Evolutionary conservation across 2,797 vertebrate species (phyloP).

Genomic region (Schizopygopsis malacanthus): DNA sequence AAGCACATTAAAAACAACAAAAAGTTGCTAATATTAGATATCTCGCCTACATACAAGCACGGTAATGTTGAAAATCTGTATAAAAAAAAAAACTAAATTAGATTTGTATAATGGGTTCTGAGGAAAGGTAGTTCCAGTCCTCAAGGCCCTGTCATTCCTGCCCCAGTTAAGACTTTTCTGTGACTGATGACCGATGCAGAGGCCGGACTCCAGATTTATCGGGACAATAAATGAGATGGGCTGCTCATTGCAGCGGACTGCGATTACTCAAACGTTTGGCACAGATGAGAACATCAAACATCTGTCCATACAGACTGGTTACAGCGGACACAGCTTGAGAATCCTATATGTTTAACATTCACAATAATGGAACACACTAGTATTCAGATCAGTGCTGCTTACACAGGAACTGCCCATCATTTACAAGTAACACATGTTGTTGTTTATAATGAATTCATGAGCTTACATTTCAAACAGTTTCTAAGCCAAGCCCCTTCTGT

Average conservation of each 20-base stretch:
- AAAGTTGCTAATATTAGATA: background rate
- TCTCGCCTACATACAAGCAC: background rate
- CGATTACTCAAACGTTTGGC: constrained; percentile 36
- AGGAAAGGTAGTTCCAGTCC: constrained; percentile 44
- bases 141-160: constrained; percentile 54
- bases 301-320: constrained; percentile 37
- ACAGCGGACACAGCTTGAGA: constrained; percentile 30
- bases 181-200: constrained; percentile 61
- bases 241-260: constrained; percentile 41
- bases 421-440: constrained; percentile 33
- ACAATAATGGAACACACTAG: constrained; percentile 7
- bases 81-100: no score
- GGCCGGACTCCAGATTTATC: constrained; percentile 58
- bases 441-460: constrained; percentile 37
- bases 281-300: constrained; percentile 43
- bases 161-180: constrained; percentile 61
- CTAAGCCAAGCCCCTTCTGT: constrained; percentile 15
- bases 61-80: background rate
- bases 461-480: constrained; percentile 35
- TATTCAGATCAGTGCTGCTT: constrained; percentile 33
- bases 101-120: constrained; percentile 24
- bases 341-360: constrained; percentile 8
- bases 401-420: constrained; percentile 24
- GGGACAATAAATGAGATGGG: constrained; percentile 60
- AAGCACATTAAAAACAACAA: background rate